Percentiles rank a stretch among this genome's conserved stretches.
These are phyloP conservation scores for Ellobius talpinus DNA, from an alignment of 2,113 vertebrate species.

Conservation along the genomic window DNA sequence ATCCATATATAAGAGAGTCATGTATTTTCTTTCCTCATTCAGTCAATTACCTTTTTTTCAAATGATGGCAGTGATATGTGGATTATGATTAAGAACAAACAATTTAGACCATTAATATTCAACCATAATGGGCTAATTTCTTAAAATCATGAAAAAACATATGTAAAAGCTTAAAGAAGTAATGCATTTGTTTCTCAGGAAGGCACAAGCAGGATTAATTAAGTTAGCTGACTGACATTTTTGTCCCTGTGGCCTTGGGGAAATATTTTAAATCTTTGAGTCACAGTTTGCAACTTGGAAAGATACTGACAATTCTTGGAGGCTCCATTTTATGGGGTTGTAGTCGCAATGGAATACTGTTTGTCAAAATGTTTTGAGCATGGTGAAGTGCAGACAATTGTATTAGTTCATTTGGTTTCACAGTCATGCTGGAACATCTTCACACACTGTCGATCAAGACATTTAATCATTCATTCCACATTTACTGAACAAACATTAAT, in stretches of 20 bases:
- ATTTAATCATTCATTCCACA: constrained; percentile 64
- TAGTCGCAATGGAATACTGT: background rate
- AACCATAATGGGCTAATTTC: constrained; percentile 18
- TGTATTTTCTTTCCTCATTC: background rate
- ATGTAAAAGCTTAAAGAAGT: background rate
- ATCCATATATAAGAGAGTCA: background rate
- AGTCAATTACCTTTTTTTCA: background rate
- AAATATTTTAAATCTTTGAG: constrained; percentile 25
- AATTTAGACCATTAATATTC: constrained; percentile 15
- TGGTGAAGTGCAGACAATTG: background rate
- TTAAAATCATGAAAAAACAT: background rate
- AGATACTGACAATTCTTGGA: constrained; percentile 20
- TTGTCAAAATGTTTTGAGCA: constrained; percentile 71
- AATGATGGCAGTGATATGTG: background rate
- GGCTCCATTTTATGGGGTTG: background rate
- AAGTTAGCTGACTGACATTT: background rate
- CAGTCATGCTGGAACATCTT: background rate
- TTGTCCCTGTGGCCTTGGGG: background rate
- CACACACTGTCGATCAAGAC: constrained; percentile 34
- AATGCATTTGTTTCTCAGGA: background rate
- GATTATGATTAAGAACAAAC: constrained; percentile 11
- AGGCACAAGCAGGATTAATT: constrained; percentile 16
- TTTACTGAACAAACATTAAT: constrained; percentile 61
- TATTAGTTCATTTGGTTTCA: constrained; percentile 19
- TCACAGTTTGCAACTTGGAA: constrained; percentile 1